phyloP scores from a whole-genome alignment of 2,797 vertebrate genomes.

The Mus spretus region DNA sequence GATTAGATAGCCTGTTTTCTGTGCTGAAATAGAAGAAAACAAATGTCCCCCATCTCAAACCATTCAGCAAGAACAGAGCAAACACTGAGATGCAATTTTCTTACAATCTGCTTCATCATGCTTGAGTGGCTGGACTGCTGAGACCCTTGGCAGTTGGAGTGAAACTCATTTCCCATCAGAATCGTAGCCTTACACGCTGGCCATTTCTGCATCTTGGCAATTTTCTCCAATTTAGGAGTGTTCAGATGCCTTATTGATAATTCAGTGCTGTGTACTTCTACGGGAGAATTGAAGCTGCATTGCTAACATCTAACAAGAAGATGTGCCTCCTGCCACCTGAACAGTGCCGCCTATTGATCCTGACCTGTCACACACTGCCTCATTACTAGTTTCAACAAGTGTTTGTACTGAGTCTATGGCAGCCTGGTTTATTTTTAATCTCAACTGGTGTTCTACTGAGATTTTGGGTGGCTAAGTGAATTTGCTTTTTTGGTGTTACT shows the following conservation, averaged over 20 bases:
- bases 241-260: constrained; percentile 52
- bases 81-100: constrained; percentile 78
- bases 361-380: fast-evolving
- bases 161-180: constrained; percentile 77
- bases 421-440: not conserved
- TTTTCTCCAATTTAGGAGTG: constrained; percentile 69
- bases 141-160: constrained; percentile 61
- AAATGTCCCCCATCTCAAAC: constrained; percentile 79
- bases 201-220: constrained; percentile 64
- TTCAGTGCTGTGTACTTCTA: not conserved
- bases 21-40: constrained; percentile 66
- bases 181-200: constrained; percentile 54
- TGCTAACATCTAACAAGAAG: no score
- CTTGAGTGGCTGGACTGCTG: constrained; percentile 70
- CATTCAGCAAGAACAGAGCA: constrained; percentile 78
- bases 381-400: not conserved
- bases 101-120: constrained; percentile 81
- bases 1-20: constrained; percentile 77
- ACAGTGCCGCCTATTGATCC: not conserved
- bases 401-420: not conserved
- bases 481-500: not conserved
- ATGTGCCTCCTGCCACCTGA: not conserved
- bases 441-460: not conserved
- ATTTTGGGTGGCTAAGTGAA: not conserved
- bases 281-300: not conserved